Conservation (phyloP, 2,888 invertebrate genomes). For the Dendrolimus houi region DNA sequence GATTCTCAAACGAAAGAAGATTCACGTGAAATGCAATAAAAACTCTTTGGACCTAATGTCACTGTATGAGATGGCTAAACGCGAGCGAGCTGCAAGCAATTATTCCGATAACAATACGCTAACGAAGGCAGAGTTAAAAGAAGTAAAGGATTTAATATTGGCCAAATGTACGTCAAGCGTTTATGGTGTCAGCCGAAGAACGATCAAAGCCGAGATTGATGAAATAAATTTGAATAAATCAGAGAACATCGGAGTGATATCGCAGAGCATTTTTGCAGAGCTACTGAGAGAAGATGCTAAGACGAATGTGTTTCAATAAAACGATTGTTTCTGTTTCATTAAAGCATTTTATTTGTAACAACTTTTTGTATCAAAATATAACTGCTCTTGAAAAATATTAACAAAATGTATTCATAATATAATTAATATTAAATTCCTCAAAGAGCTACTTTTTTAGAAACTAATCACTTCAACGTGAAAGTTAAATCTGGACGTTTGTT, state of each 20-base stretch:
- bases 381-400: neutral
- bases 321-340: constrained; percentile 1
- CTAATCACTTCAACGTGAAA: too few relatives aligned
- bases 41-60: constrained; percentile 38
- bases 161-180: constrained; percentile 40
- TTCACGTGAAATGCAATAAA: constrained; percentile 27
- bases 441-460: too few relatives aligned
- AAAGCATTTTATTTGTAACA: neutral
- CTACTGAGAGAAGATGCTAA: constrained; percentile 22
- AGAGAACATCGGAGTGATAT: constrained; percentile 20
- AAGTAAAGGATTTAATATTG: constrained; percentile 49
- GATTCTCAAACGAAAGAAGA: constrained; percentile 39
- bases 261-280: constrained; percentile 39
- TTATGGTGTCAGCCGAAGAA: constrained; percentile 41
- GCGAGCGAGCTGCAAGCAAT: constrained; percentile 23
- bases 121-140: constrained; percentile 42
- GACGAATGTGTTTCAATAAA: constrained; percentile 13
- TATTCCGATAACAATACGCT: constrained; percentile 34
- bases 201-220: constrained; percentile 21
- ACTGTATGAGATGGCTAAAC: constrained; percentile 51
- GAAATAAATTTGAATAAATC: constrained; percentile 1
- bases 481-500: too few relatives aligned
- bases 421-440: too few relatives aligned
- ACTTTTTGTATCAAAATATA: neutral
- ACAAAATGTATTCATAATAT: too few relatives aligned